These are phyloP conservation scores for Eciton burchellii DNA, from an alignment of 1,140 invertebrate species.

Conservation along the genomic window DNA sequence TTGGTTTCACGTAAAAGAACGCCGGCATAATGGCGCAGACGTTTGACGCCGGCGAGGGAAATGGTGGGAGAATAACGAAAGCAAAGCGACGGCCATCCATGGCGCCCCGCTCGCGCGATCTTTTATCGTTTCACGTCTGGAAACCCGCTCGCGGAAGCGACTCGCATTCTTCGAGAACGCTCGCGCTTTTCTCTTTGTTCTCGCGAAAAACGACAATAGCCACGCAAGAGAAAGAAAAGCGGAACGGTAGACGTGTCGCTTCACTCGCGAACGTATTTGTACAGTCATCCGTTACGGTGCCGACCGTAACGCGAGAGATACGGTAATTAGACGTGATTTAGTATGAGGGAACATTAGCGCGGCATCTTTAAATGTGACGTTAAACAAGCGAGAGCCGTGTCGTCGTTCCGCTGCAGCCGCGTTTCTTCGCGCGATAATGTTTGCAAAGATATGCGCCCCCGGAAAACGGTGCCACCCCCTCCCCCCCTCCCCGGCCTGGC, in stretches of 20 bases:
- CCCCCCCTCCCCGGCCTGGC: no score
- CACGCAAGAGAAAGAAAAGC: neutral
- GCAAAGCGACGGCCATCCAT: constrained; percentile 69
- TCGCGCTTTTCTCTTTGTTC: constrained; percentile 7
- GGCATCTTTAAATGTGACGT: constrained; percentile 36
- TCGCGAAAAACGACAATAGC: neutral
- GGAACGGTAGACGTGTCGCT: no score
- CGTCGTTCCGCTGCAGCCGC: constrained; percentile 11
- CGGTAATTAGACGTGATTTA: constrained; percentile 9
- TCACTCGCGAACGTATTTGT: no score
- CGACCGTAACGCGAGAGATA: neutral
- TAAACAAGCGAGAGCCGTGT: constrained; percentile 25
- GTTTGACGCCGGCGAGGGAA: constrained; percentile 67
- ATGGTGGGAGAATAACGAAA: constrained; percentile 76
- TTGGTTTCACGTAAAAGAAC: constrained; percentile 72
- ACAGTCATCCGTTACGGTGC: no score
- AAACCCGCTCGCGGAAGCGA: constrained; percentile 33
- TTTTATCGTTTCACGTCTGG: constrained; percentile 64
- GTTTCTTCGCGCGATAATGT: constrained; percentile 65
- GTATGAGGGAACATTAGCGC: neutral
- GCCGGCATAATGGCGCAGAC: constrained; percentile 64
- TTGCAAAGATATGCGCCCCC: constrained; percentile 69
- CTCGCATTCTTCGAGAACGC: constrained; percentile 20
- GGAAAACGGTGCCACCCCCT: constrained; percentile 61
- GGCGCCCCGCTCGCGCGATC: constrained; percentile 64